A percentile compares a stretch with the other conserved stretches of the same genome.
phyloP scores from a whole-genome alignment of 2,888 invertebrate species.

The Anarsia innoxiella region DNA sequence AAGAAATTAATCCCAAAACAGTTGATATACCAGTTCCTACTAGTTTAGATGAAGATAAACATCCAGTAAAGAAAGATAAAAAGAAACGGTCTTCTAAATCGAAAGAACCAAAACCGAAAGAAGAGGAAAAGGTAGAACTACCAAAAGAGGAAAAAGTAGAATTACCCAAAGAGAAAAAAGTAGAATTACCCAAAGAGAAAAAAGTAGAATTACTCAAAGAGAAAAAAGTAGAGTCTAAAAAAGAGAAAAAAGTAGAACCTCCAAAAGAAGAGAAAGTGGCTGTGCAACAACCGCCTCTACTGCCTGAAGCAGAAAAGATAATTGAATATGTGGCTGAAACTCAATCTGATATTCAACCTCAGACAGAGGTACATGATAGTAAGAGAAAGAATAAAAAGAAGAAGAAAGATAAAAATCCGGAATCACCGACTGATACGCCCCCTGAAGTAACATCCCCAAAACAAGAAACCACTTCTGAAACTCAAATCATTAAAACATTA shows the following conservation, averaged over 20 bases:
- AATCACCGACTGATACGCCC: conserved; percentile 21
- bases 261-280: conserved; percentile 1
- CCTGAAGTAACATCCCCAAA: conserved; percentile 27
- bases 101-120: too few relatives aligned
- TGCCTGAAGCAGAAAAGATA: too few relatives aligned
- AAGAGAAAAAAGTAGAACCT: neutral
- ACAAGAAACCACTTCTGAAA: conserved; percentile 20
- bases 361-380: conserved; percentile 23
- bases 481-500: conserved; percentile 11
- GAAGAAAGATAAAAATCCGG: conserved; percentile 41
- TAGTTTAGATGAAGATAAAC: conserved; percentile 43
- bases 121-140: conserved; percentile 16
- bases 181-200: too few relatives aligned
- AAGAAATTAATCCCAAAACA: conserved; percentile 40
- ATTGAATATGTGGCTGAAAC: too few relatives aligned
- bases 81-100: conserved; percentile 46
- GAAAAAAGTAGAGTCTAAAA: neutral
- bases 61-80: conserved; percentile 46
- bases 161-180: conserved; percentile 2
- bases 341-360: too few relatives aligned
- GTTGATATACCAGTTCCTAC: conserved; percentile 26
- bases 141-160: conserved; percentile 18
- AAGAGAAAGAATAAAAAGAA: conserved; percentile 54
- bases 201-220: neutral
- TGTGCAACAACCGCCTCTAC: conserved; percentile 7